A percentile compares a stretch with the other conserved stretches of the same genome.
These are phyloP conservation scores for Zelostemma sp. DNA, from an alignment of 1,140 invertebrate species.

Conservation along the genomic window DNA sequence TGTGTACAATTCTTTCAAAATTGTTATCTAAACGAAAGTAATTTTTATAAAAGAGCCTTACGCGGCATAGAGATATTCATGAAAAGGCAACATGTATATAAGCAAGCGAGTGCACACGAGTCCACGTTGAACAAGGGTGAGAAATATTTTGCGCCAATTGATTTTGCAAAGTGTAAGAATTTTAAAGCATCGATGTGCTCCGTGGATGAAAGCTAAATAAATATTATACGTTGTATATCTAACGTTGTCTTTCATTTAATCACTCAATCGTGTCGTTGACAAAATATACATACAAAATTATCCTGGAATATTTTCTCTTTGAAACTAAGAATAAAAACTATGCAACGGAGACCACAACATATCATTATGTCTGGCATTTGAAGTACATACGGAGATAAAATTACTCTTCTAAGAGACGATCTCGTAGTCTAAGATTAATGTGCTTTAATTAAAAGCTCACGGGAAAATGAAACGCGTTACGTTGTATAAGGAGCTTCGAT, in stretches of 20 bases:
- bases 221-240: slow-evolving; percentile 6
- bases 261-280: no score
- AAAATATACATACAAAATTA: no score
- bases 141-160: background rate
- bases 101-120: background rate
- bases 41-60: slow-evolving; percentile 37
- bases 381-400: slow-evolving; percentile 43
- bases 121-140: background rate
- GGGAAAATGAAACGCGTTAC: slow-evolving; percentile 26
- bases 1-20: no score
- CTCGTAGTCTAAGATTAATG: slow-evolving; percentile 38
- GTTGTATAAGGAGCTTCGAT: slow-evolving; percentile 34
- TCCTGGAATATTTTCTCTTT: no score
- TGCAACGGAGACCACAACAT: slow-evolving; percentile 22
- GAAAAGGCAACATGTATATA: background rate
- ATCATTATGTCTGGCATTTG: slow-evolving; percentile 35
- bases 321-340: no score
- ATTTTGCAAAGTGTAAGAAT: background rate
- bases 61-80: no score
- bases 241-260: background rate
- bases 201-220: slow-evolving; percentile 19
- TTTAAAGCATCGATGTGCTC: background rate
- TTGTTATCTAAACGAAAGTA: slow-evolving; percentile 33
- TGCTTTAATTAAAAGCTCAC: slow-evolving; percentile 39
- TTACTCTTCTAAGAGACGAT: slow-evolving; percentile 27